phyloP scores from a whole-genome alignment of 2,888 invertebrate genomes.

The Lasioglossum lativentre region DNA sequence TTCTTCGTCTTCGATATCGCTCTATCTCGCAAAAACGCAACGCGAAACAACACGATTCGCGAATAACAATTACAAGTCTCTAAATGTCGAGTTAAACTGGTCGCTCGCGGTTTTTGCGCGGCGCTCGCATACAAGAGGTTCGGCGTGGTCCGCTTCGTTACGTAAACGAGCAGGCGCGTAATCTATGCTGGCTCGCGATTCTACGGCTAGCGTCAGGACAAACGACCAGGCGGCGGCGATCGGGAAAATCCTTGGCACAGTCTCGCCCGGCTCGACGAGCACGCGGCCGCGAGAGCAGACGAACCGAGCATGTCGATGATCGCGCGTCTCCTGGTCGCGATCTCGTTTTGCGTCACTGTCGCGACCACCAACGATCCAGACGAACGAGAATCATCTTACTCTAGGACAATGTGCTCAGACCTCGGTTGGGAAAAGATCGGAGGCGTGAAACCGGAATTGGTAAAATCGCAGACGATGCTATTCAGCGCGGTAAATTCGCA shows the following conservation, averaged over 20 bases:
- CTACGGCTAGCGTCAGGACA: not conserved
- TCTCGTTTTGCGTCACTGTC: conserved; percentile 43
- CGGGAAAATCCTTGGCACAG: conserved; percentile 54
- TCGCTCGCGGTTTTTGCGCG: not conserved
- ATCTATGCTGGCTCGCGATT: not conserved
- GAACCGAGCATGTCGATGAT: conserved; percentile 26
- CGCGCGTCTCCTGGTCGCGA: conserved; percentile 22
- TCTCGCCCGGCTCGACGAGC: conserved; percentile 14
- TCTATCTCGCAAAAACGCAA: too few species aligned
- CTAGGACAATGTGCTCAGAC: conserved; percentile 66
- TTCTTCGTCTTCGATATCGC: not conserved
- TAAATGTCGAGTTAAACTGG: not conserved
- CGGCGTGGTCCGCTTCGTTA: conserved; percentile 18
- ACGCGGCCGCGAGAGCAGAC: conserved; percentile 3
- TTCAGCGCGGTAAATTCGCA: conserved; percentile 76
- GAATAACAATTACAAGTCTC: not conserved
- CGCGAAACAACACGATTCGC: not conserved
- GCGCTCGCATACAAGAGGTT: not conserved
- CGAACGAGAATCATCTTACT: not conserved
- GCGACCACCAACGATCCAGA: conserved; percentile 27
- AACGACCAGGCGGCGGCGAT: conserved; percentile 28
- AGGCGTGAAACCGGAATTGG: conserved; percentile 78
- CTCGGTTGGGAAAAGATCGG: conserved; percentile 80
- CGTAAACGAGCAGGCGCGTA: conserved; percentile 17
- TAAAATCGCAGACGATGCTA: conserved; percentile 65